Evolutionary conservation across 1,140 invertebrate genomes (phyloP).

Genomic region (Pseudomyrmex dendroicus): DNA sequence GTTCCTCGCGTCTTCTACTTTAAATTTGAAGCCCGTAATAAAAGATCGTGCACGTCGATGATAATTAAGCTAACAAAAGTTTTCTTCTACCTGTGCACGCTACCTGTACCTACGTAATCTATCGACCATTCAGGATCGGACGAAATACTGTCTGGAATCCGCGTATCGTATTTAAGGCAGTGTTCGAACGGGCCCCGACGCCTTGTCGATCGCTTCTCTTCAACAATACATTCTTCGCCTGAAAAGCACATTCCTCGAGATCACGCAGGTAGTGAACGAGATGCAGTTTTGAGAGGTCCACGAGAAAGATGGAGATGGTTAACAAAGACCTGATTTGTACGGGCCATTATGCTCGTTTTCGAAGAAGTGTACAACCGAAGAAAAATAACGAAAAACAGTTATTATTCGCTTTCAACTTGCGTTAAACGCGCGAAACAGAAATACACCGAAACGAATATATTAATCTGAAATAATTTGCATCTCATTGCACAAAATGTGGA

Average conservation of each 20-base stretch:
- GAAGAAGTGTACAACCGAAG: neutral
- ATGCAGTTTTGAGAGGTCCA: constrained; percentile 61
- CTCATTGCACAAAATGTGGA: neutral
- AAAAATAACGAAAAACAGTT: constrained; percentile 13
- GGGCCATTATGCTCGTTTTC: constrained; percentile 47
- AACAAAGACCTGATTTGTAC: constrained; percentile 31
- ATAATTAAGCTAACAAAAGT: constrained; percentile 40
- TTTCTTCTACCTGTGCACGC: constrained; percentile 7
- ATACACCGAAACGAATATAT: neutral
- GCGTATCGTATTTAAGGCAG: constrained; percentile 18
- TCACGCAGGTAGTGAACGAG: constrained; percentile 41
- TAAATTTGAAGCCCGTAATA: neutral
- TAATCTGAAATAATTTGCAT: neutral
- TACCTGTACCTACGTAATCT: neutral
- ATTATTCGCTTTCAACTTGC: neutral
- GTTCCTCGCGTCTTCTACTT: neutral
- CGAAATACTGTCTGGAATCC: constrained; percentile 35
- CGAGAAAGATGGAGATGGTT: constrained; percentile 23
- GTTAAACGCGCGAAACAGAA: neutral
- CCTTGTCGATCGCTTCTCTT: constrained; percentile 49
- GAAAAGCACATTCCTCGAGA: constrained; percentile 43
- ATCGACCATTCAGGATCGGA: constrained; percentile 20
- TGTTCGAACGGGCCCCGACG: constrained; percentile 35
- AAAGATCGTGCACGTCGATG: neutral
- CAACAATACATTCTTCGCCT: constrained; percentile 50